Evolutionary conservation across 2,113 vertebrate genomes (phyloP).

Genomic region (Arvicanthis niloticus): DNA sequence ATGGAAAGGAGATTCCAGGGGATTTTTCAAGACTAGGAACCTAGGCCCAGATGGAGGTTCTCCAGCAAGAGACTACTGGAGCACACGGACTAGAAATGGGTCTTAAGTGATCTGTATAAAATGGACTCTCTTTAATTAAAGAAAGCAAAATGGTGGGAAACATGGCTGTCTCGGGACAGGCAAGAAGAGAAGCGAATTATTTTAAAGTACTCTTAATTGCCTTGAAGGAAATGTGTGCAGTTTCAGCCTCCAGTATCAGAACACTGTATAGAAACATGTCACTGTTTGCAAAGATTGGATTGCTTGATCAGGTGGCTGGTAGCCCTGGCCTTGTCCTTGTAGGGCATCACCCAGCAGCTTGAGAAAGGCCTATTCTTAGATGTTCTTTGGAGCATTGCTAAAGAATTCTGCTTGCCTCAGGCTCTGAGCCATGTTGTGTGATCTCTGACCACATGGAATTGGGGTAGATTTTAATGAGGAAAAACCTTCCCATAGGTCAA

Average conservation of each 20-base stretch:
- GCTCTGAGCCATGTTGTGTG: neutral
- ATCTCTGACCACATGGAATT: neutral
- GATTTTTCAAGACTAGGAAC: neutral
- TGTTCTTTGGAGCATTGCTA: neutral
- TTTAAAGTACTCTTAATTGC: neutral
- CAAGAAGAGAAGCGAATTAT: neutral
- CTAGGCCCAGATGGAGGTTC: neutral
- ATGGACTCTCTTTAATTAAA: neutral
- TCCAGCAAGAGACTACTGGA: neutral
- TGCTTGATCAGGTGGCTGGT: fast-evolving
- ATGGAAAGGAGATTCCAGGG: neutral
- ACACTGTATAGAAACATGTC: neutral
- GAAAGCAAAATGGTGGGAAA: neutral
- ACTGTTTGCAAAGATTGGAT: no score
- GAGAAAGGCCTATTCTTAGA: fast-evolving
- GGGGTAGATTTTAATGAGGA: neutral
- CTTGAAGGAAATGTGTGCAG: neutral
- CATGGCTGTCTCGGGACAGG: neutral
- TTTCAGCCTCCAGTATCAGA: neutral
- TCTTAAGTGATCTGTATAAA: neutral
- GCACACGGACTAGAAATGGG: neutral
- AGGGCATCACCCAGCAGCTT: neutral
- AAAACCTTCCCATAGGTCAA: neutral
- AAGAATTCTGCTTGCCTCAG: neutral
- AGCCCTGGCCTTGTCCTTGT: neutral